These are phyloP conservation scores for Pollenia griseotomentosa DNA, from an alignment of 2,888 invertebrate genomes.

Conservation along the genomic window DNA sequence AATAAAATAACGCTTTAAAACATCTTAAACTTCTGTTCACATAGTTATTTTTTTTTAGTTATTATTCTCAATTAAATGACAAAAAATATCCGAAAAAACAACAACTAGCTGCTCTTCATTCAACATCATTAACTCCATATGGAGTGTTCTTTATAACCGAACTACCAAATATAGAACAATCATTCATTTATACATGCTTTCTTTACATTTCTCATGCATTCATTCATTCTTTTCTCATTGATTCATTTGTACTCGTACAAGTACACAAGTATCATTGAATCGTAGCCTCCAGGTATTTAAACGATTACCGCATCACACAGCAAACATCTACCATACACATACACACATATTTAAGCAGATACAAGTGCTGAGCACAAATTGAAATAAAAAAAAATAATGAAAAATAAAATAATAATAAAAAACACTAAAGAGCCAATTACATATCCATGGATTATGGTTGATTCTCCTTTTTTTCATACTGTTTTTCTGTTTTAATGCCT, in stretches of 20 bases:
- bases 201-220: background rate
- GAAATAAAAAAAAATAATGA: constrained; percentile 47
- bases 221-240: background rate
- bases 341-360: background rate
- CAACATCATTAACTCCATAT: constrained; percentile 70
- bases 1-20: constrained; percentile 39
- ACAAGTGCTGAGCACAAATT: constrained; percentile 60
- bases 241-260: constrained; percentile 43
- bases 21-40: constrained; percentile 70
- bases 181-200: constrained; percentile 39
- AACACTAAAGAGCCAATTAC: constrained; percentile 73
- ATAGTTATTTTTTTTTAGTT: constrained; percentile 31
- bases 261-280: constrained; percentile 70
- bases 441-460: constrained; percentile 71
- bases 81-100: constrained; percentile 35
- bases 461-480: constrained; percentile 27
- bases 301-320: constrained; percentile 68
- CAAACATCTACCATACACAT: constrained; percentile 54
- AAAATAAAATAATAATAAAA: constrained; percentile 57
- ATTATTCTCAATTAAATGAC: constrained; percentile 11
- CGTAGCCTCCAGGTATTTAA: constrained; percentile 72
- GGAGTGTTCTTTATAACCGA: constrained; percentile 57
- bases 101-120: constrained; percentile 56
- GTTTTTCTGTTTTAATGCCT: constrained; percentile 53
- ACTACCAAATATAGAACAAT: constrained; percentile 67